A percentile compares a stretch with the other conserved stretches of the same genome.
These are phyloP conservation scores for Phalacrocorax pelagicus DNA, from an alignment of 2,113 vertebrate genomes.

Conservation along the genomic window DNA sequence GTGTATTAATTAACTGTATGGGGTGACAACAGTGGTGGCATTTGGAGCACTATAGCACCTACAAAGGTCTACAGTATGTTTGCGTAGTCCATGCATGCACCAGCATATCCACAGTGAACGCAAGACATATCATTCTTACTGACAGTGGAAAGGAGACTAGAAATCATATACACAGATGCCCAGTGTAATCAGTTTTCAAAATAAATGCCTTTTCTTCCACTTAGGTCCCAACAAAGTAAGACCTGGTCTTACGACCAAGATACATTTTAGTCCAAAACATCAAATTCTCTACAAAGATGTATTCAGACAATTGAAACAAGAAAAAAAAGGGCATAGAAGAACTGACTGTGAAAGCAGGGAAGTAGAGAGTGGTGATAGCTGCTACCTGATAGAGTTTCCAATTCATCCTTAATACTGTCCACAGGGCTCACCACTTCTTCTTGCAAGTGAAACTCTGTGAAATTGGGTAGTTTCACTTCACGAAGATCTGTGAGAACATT, in stretches of 20 bases:
- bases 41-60: not conserved
- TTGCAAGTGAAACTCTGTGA: not conserved
- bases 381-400: not conserved
- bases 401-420: not conserved
- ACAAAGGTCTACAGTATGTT: not conserved
- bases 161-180: not conserved
- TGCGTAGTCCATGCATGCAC: not conserved
- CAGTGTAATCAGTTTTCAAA: not conserved
- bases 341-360: not conserved
- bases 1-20: rapidly evolving
- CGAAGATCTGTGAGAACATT: not conserved
- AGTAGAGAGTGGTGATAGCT: not conserved
- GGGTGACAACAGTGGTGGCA: not conserved
- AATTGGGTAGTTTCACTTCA: slow-evolving; percentile 10
- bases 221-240: not conserved
- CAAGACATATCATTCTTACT: not conserved
- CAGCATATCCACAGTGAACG: not conserved
- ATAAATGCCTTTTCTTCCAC: not conserved
- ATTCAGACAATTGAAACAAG: not conserved
- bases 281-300: not conserved
- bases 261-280: not conserved
- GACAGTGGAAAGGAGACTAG: not conserved
- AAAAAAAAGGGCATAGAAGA: not conserved
- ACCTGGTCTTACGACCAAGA: not conserved
- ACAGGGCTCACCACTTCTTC: not conserved